A percentile compares a stretch with the other conserved stretches of the same genome.
phyloP scores from a whole-genome alignment of 2,113 vertebrate genomes.

The Pygoscelis adeliae region DNA sequence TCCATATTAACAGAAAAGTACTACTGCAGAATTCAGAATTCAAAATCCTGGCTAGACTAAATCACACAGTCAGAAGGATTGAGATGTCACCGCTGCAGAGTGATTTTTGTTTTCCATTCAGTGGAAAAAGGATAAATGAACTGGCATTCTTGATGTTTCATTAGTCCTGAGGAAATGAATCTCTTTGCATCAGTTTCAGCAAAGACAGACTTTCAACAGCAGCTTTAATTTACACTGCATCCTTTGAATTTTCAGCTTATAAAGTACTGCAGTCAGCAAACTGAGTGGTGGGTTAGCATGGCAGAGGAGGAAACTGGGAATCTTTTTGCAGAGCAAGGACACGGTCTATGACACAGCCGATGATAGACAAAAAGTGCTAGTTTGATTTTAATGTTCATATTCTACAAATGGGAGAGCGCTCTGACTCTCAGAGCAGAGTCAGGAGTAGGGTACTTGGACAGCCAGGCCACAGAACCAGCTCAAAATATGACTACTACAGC shows the following conservation, averaged over 20 bases:
- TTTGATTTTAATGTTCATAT: background rate
- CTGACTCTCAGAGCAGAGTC: background rate
- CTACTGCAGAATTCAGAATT: conserved; percentile 79
- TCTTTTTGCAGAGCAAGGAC: background rate
- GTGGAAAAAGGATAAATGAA: conserved; percentile 43
- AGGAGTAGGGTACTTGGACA: background rate
- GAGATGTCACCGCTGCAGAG: conserved; percentile 74
- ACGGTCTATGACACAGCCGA: background rate
- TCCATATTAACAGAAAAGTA: conserved; percentile 82
- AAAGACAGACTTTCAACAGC: background rate
- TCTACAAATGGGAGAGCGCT: background rate
- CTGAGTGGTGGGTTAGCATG: background rate
- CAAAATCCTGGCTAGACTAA: conserved; percentile 78
- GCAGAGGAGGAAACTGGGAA: background rate
- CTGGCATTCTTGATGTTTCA: background rate
- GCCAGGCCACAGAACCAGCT: background rate
- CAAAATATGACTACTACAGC: background rate
- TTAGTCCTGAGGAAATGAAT: conserved; percentile 20
- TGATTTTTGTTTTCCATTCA: conserved; percentile 59
- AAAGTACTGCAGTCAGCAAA: background rate
- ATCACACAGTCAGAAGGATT: conserved; percentile 74
- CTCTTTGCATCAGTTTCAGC: background rate
- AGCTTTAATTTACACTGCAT: background rate
- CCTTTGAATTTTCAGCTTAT: background rate
- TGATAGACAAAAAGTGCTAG: background rate